These are phyloP conservation scores for Psilopogon haemacephalus DNA, from an alignment of 2,113 vertebrate genomes.

Conservation along the genomic window DNA sequence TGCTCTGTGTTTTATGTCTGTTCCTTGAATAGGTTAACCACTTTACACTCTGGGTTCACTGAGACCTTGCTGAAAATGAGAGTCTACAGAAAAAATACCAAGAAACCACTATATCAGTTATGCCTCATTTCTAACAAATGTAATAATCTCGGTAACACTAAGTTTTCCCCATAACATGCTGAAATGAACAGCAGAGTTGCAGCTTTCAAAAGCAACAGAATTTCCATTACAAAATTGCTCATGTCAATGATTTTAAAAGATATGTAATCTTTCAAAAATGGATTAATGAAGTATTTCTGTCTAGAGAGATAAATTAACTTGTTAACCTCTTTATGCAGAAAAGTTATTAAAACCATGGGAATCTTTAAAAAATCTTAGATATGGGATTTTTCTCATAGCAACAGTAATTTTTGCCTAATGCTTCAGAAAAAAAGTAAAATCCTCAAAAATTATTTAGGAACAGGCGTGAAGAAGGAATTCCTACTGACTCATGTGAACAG, in stretches of 20 bases:
- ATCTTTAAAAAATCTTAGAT: not conserved
- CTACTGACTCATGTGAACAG: not conserved
- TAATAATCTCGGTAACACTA: not conserved
- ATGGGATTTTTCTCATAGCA: not conserved
- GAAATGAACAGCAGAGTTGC: not conserved
- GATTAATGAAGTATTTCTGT: not conserved
- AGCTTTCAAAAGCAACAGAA: not conserved
- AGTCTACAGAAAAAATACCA: not conserved
- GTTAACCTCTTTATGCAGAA: not conserved
- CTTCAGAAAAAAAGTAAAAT: not conserved
- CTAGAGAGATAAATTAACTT: not conserved
- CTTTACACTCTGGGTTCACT: fast-evolving
- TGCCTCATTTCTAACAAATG: not conserved
- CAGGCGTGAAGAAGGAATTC: not conserved
- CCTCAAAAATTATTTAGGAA: not conserved
- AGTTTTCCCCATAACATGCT: not conserved
- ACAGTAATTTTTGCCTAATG: not conserved
- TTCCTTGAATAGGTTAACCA: not conserved
- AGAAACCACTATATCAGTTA: not conserved
- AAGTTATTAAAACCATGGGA: not conserved
- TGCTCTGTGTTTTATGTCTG: not conserved
- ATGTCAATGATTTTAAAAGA: not conserved
- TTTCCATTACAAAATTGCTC: not conserved
- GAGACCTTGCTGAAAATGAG: not conserved
- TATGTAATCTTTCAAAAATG: not conserved